phyloP scores from a whole-genome alignment of 2,888 invertebrate genomes.

The Ormyrus nitidulus region DNA sequence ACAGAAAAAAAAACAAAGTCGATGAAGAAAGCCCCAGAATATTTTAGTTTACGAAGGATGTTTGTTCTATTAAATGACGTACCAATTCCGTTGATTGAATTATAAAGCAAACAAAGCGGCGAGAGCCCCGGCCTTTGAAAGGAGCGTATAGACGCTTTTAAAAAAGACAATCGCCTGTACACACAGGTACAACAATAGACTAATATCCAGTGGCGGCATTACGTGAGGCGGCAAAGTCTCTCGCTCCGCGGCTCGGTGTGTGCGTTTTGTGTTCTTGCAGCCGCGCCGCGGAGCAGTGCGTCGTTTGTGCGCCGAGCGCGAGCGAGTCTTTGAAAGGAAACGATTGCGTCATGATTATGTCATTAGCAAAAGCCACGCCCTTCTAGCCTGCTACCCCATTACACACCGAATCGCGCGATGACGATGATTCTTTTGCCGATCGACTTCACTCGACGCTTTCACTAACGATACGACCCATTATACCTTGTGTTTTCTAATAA shows the following conservation, averaged over 20 bases:
- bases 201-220: conserved; percentile 41
- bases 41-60: conserved; percentile 10
- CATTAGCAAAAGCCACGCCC: conserved; percentile 70
- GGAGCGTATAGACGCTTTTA: neutral
- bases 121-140: conserved; percentile 11
- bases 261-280: neutral
- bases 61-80: conserved; percentile 37
- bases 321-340: conserved; percentile 64
- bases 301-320: conserved; percentile 4
- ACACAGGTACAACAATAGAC: conserved; percentile 24
- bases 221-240: neutral
- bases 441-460: neutral
- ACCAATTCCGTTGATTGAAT: conserved; percentile 42
- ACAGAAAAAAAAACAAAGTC: neutral
- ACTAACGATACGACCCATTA: neutral
- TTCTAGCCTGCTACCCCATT: conserved; percentile 64
- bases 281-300: neutral
- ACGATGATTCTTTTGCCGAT: conserved; percentile 60
- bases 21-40: neutral
- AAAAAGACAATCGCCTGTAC: conserved; percentile 24
- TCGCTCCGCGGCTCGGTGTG: neutral
- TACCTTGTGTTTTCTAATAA: conserved; percentile 4
- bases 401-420: conserved; percentile 69
- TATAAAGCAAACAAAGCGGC: conserved; percentile 17
- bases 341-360: conserved; percentile 73